Base-by-base conservation (phyloP, 2,888 invertebrate species). In the Tanypteryx hageni region DNA sequence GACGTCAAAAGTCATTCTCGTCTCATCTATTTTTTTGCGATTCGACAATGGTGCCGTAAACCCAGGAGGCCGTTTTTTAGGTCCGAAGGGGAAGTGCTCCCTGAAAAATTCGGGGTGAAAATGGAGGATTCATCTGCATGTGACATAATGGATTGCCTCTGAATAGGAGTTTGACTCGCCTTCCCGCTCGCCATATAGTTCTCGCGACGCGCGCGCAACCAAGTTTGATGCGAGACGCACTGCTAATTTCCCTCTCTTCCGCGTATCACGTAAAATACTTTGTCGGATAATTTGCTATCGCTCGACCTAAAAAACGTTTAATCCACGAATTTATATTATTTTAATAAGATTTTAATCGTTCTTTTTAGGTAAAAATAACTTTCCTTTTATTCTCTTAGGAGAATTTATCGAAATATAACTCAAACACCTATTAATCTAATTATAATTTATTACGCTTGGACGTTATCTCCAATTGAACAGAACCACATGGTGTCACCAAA, bases 1-100 rank as follows among this genome's bases (percentile, higher is more conserved):
- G 61, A 89, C 89, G 89, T 89, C 89, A 89, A 61, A 56, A 89
- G 89, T 89, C 89, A 89, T 89, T 89, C 89, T 31, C 59, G 11
- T 86, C 86, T 89, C 89, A 85, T 85, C 56, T 86, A 61, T 61
- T 61, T 89, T 44, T 89, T 64, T 64, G 44, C 89, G 89, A 89
- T 68, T 89, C 89, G n/a, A 89, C 89, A 89, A 89, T 89, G 44
- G 89, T 44, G 64, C 11, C n/a, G 44, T 44, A 64, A 68, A 18
- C 16, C 31, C 27, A 7, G 18, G n/a, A 31, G 89, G 64, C 44
- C 9, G 44, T 18, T 14, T 89, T 89, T 89, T 89, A 59, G 9
- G n/a, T 11, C 22, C 68, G n/a, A n/a, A 68, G 22, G 68, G 68
- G 22, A 76, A 76, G 22, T 76, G 76, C 76, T 27, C 27, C 0